A percentile compares a stretch with the other conserved stretches of the same genome.
These are phyloP conservation scores for Abrostola tripartita DNA, from an alignment of 2,888 invertebrate species.

Conservation along the genomic window DNA sequence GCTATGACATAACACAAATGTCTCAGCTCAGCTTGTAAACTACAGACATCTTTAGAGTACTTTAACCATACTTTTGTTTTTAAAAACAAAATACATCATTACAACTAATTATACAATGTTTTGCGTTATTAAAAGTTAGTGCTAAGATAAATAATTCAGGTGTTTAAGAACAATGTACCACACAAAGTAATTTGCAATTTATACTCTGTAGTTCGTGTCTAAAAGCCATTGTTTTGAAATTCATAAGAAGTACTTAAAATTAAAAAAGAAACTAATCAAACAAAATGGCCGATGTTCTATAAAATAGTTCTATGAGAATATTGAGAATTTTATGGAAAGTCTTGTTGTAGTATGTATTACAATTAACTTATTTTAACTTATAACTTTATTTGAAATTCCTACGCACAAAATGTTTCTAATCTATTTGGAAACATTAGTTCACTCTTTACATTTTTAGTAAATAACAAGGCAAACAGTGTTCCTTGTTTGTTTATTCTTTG, in stretches of 20 bases:
- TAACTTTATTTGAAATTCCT: conserved; percentile 16
- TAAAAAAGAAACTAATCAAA: conserved; percentile 68
- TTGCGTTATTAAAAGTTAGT: too few relatives aligned
- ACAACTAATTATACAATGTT: too few relatives aligned
- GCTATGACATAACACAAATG: too few relatives aligned
- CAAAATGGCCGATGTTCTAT: conserved; percentile 80
- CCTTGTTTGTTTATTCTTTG: conserved; percentile 66
- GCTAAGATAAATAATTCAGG: too few relatives aligned
- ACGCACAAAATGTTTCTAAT: conserved; percentile 26
- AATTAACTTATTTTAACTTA: conserved; percentile 25
- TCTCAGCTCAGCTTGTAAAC: too few relatives aligned
- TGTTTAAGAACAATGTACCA: too few relatives aligned
- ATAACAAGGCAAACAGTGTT: conserved; percentile 50
- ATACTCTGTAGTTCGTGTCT: too few relatives aligned
- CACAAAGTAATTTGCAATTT: too few relatives aligned
- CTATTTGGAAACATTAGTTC: conserved; percentile 33
- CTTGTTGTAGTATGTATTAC: conserved; percentile 64
- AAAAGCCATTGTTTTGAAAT: conserved; percentile 29
- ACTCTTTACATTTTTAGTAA: conserved; percentile 26
- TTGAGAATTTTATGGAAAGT: conserved; percentile 58
- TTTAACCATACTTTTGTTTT: too few relatives aligned
- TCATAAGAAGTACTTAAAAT: conserved; percentile 7
- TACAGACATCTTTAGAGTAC: too few relatives aligned
- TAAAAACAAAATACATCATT: too few relatives aligned
- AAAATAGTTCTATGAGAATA: conserved; percentile 69